Evolutionary conservation across 1,140 invertebrate genomes (phyloP), one percentile per base, ranked within the genome.

Genomic region (Camponotus floridanus): DNA sequence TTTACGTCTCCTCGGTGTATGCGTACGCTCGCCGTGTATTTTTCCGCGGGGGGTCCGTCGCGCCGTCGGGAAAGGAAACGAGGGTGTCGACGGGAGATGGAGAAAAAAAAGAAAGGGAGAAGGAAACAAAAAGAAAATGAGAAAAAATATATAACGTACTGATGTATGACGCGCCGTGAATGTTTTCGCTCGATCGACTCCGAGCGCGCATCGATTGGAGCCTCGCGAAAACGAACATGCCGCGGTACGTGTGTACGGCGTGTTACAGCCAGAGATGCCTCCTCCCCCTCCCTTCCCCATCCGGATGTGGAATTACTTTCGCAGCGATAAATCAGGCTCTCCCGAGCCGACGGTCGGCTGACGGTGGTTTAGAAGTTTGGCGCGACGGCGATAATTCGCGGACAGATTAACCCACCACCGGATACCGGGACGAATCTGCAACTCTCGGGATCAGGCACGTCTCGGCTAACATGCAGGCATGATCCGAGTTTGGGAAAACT

Each of bases 401-500:
- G 81, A 87, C 73, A 85, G 86, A 87, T 87, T 87, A 86, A 81
- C 87, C 84, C 45, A n/a, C 59, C 39, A 51, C 26, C 48, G 71
- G 76, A 59, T 86, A 76, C 86, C 67, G 70, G 73, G 87, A 86
- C 78, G 87, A 86, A 88, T 91, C 86, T 90, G 90, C 87, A 90
- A 91, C 86, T 73, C 59, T 76, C 59, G 80, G 86, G 78, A 90
- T 86, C 87, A 86, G 81, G 88, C 88, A 90, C 88, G 88, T 90
- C 80, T 39, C 79, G 80, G 78, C 68, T 86, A 90, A 87, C 80
- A 67, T 57, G 88, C 76, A 61, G 87, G 62, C 89, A 90, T 84
- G 86, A 87, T 86, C 62, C 76, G 88, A 90, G 86, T 90, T 90
- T 87, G 88, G 74, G 67, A 83, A 90, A 90, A 86, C 83, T 87